Percentiles rank a stretch among this genome's conserved stretches.
Evolutionary conservation across 2,797 vertebrate species (phyloP).

Genomic region (Pitangus sulphuratus): DNA sequence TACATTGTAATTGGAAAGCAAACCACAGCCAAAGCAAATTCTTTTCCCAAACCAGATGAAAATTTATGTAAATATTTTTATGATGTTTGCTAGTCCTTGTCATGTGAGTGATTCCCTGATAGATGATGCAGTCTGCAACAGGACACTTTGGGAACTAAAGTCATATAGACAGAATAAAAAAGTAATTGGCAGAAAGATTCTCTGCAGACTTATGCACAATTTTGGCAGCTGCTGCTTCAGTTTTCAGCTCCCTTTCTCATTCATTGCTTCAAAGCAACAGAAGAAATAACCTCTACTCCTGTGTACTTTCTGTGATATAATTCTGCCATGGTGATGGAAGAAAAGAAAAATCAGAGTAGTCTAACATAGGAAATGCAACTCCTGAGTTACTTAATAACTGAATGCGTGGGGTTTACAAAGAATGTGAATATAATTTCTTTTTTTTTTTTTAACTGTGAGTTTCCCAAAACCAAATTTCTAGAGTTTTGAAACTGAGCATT

Average conservation of each 20-base stretch:
- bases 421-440: not conserved
- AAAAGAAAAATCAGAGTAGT: not conserved
- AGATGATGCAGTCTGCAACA: not conserved
- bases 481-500: not conserved
- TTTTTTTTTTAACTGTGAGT: not conserved
- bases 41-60: not conserved
- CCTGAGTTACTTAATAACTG: not conserved
- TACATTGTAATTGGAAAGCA: not conserved
- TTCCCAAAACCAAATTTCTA: not conserved
- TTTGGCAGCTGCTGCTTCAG: not conserved
- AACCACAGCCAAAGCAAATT: not conserved
- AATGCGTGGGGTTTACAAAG: not conserved
- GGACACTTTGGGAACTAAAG: not conserved
- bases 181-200: not conserved
- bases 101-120: not conserved
- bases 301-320: not conserved
- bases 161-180: not conserved
- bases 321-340: not conserved
- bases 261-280: conserved; percentile 7
- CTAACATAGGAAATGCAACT: not conserved
- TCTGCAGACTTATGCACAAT: not conserved
- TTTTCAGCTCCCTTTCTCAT: not conserved
- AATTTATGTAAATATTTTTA: not conserved
- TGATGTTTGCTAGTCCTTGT: not conserved
- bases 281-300: not conserved